These are phyloP conservation scores for Percina caprodes DNA, from an alignment of 2,113 vertebrate genomes.

Conservation along the genomic window DNA sequence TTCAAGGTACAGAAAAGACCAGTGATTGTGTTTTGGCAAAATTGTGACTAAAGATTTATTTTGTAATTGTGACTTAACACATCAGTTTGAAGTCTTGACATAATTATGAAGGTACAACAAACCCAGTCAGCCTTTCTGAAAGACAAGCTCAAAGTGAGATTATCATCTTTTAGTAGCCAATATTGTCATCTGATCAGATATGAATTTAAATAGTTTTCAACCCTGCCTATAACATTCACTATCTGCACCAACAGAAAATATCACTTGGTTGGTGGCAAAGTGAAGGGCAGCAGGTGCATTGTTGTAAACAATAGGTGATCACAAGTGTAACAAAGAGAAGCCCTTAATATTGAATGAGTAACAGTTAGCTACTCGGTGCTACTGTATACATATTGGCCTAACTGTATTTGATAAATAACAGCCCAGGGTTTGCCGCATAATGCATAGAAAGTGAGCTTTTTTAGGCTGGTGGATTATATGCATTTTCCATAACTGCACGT, in stretches of 20 bases:
- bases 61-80: background rate
- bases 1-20: background rate
- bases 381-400: background rate
- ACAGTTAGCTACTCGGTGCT: background rate
- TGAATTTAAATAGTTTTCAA: background rate
- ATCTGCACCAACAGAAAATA: background rate
- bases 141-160: background rate
- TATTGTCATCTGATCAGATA: background rate
- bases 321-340: background rate
- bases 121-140: too few relatives aligned
- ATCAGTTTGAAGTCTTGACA: background rate
- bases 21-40: background rate
- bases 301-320: background rate
- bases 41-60: background rate
- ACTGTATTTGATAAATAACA: background rate
- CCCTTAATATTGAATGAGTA: background rate
- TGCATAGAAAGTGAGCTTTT: background rate
- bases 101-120: background rate
- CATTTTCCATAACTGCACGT: background rate
- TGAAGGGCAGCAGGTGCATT: background rate
- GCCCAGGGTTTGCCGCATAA: background rate
- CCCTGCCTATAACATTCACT: background rate
- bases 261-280: background rate
- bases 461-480: background rate
- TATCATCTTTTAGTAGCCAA: too few relatives aligned